phyloP scores from a whole-genome alignment of 2,113 vertebrate species.

The Malurus alboscapulatus region DNA sequence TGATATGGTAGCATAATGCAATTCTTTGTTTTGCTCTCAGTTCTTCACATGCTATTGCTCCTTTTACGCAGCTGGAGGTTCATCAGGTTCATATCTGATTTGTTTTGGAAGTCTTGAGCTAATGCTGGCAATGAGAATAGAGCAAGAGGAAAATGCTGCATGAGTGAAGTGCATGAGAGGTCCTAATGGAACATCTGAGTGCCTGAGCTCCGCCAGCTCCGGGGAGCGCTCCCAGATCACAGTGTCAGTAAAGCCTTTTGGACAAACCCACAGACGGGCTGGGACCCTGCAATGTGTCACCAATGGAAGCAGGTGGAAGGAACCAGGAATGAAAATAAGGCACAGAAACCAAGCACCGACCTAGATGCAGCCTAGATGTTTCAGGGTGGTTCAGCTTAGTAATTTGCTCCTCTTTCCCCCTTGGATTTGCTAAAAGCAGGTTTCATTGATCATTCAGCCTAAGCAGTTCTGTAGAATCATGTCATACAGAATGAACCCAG shows the following conservation, averaged over 20 bases:
- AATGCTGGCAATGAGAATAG: background rate
- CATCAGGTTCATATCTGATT: background rate
- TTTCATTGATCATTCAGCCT: background rate
- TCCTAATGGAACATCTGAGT: background rate
- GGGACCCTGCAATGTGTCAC: background rate
- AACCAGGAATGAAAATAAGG: background rate
- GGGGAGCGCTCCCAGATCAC: fast-evolving
- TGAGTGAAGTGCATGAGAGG: background rate
- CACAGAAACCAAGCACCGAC: background rate
- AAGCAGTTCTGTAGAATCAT: background rate
- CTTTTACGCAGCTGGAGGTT: background rate
- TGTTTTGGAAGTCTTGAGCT: background rate
- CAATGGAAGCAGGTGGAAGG: background rate
- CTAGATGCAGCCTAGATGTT: background rate
- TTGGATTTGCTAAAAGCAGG: background rate
- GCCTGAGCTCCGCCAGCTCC: background rate
- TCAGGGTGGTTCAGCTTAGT: background rate
- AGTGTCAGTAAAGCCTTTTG: background rate
- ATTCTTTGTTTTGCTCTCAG: background rate
- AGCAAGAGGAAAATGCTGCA: background rate
- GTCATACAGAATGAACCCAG: background rate
- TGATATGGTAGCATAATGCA: background rate
- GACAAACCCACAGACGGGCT: background rate
- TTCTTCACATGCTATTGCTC: background rate
- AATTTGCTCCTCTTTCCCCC: background rate